Evolutionary conservation across 2,888 invertebrate species (phyloP).

Genomic region (Hemaris fuciformis): DNA sequence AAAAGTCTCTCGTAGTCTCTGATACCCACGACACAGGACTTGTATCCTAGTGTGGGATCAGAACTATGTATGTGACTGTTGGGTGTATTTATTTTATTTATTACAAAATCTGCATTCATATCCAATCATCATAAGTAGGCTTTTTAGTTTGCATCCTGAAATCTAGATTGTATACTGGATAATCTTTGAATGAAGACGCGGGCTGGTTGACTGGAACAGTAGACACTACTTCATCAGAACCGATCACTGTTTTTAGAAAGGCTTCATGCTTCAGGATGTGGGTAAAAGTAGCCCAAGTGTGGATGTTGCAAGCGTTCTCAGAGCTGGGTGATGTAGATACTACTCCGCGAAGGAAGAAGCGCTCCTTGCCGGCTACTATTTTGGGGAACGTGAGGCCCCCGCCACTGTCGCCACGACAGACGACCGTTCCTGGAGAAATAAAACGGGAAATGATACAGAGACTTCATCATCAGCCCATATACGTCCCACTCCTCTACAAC

Average conservation of each 20-base stretch:
- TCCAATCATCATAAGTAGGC: background rate
- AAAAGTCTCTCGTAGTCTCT: too few relatives aligned
- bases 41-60: too few relatives aligned
- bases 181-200: too few relatives aligned
- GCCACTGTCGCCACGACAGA: constrained; percentile 48
- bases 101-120: too few relatives aligned
- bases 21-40: too few relatives aligned
- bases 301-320: constrained; percentile 31
- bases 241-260: constrained; percentile 23
- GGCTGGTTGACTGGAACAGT: background rate
- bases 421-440: constrained; percentile 27
- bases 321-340: constrained; percentile 41
- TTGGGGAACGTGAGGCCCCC: constrained; percentile 37
- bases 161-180: background rate
- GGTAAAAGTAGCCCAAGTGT: constrained; percentile 36
- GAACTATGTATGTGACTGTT: too few relatives aligned
- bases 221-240: background rate
- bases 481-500: too few relatives aligned
- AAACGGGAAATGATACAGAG: background rate
- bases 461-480: too few relatives aligned
- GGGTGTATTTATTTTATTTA: too few relatives aligned
- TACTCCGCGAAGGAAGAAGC: constrained; percentile 47
- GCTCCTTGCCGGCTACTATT: background rate
- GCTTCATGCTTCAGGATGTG: constrained; percentile 29
- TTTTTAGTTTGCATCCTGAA: background rate